phyloP scores from a whole-genome alignment of 2,888 invertebrate species.

The Ormia ochracea region DNA sequence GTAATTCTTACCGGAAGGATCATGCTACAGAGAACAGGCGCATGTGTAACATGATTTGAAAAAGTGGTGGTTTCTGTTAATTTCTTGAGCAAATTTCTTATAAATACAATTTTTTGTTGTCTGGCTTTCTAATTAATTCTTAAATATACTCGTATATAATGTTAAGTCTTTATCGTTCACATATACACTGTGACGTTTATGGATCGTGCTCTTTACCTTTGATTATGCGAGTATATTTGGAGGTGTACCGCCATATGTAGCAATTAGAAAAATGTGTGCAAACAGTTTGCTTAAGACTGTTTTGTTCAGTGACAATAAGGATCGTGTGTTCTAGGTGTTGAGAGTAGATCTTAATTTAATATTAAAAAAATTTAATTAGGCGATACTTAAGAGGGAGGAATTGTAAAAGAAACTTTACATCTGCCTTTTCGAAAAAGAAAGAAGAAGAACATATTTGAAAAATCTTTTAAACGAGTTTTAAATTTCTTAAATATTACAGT shows the following conservation, averaged over 20 bases:
- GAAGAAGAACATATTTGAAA: not conserved
- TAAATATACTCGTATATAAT: slow-evolving; percentile 13
- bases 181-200: not conserved
- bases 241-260: slow-evolving; percentile 73
- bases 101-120: slow-evolving; percentile 1
- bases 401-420: slow-evolving; percentile 1
- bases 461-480: not conserved
- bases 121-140: slow-evolving; percentile 52
- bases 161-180: slow-evolving; percentile 20
- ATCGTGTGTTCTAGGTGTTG: slow-evolving; percentile 47
- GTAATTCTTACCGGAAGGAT: slow-evolving; percentile 72
- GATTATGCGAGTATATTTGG: slow-evolving; percentile 59
- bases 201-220: slow-evolving; percentile 52
- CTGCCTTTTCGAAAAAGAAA: slow-evolving; percentile 1
- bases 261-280: slow-evolving; percentile 75
- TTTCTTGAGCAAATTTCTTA: slow-evolving; percentile 38
- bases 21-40: slow-evolving; percentile 51
- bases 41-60: not conserved
- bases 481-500: no score
- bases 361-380: slow-evolving; percentile 6
- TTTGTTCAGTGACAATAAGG: slow-evolving; percentile 30
- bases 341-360: slow-evolving; percentile 1
- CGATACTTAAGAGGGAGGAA: slow-evolving; percentile 20
- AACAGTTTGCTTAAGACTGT: slow-evolving; percentile 38
- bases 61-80: slow-evolving; percentile 40